Evolutionary conservation across 1,140 invertebrate genomes (phyloP).

Genomic region (Theocolax elegans): DNA sequence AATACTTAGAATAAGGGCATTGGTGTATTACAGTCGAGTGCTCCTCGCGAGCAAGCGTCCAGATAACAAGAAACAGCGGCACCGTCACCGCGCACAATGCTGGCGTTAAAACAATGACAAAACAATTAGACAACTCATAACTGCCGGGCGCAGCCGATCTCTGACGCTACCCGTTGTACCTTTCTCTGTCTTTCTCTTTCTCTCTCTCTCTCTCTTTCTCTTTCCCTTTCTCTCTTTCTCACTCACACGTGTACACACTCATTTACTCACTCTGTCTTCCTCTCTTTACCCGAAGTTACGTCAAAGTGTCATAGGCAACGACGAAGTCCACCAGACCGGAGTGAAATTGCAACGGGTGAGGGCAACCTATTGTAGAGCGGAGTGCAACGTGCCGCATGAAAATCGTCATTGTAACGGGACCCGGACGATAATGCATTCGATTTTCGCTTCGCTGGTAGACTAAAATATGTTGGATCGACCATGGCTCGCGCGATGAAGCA

Average conservation of each 20-base stretch:
- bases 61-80: conserved; percentile 22
- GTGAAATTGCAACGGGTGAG: conserved; percentile 55
- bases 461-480: conserved; percentile 12
- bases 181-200: neutral
- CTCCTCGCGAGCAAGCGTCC: conserved; percentile 13
- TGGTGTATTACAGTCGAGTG: conserved; percentile 27
- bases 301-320: conserved; percentile 66
- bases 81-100: conserved; percentile 1
- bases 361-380: conserved; percentile 42
- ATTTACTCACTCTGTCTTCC: no score
- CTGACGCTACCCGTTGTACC: conserved; percentile 26
- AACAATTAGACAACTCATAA: conserved; percentile 67
- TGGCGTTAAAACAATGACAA: conserved; percentile 57
- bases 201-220: neutral
- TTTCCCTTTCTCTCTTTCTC: no score
- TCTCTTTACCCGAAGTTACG: conserved; percentile 50
- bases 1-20: conserved; percentile 18
- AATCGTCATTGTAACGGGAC: conserved; percentile 45
- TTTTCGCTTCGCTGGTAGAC: conserved; percentile 3
- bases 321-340: conserved; percentile 62
- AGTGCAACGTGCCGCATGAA: conserved; percentile 54
- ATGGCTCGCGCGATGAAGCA: neutral
- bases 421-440: conserved; percentile 7
- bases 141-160: conserved; percentile 57
- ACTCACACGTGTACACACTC: no score